Evolutionary conservation across 2,888 invertebrate genomes (phyloP).

Genomic region (Pomacea canaliculata): DNA sequence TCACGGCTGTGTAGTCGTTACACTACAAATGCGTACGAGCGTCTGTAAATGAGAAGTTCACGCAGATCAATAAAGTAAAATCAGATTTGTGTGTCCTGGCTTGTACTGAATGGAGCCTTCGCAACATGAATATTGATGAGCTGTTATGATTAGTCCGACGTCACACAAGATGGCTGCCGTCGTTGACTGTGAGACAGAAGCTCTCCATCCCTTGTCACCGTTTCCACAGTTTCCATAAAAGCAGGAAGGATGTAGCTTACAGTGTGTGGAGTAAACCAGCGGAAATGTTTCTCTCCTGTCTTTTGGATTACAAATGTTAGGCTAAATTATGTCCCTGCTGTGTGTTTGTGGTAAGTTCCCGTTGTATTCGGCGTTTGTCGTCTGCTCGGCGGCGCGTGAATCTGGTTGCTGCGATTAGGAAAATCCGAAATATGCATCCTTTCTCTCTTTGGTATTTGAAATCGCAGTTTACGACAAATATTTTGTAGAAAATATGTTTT

Average conservation of each 20-base stretch:
- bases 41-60: conserved; percentile 1
- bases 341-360: conserved; percentile 56
- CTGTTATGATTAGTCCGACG: conserved; percentile 37
- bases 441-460: too few species aligned
- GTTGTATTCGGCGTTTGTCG: neutral
- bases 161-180: conserved; percentile 41
- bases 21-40: too few species aligned
- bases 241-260: conserved; percentile 23
- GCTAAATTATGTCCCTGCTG: conserved; percentile 53
- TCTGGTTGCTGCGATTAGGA: too few species aligned
- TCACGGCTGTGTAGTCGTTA: too few species aligned
- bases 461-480: neutral
- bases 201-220: conserved; percentile 10
- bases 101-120: conserved; percentile 19
- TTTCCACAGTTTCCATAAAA: conserved; percentile 20
- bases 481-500: too few species aligned
- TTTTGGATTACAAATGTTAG: conserved; percentile 28
- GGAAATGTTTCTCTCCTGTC: conserved; percentile 15
- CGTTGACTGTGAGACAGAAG: conserved; percentile 12
- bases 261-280: conserved; percentile 8
- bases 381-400: neutral
- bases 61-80: conserved; percentile 10
- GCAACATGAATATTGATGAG: conserved; percentile 46
- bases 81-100: conserved; percentile 9
- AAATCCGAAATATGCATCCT: too few species aligned